Conservation (phyloP, 2,888 invertebrate genomes). For the Oscheius sp. region DNA sequence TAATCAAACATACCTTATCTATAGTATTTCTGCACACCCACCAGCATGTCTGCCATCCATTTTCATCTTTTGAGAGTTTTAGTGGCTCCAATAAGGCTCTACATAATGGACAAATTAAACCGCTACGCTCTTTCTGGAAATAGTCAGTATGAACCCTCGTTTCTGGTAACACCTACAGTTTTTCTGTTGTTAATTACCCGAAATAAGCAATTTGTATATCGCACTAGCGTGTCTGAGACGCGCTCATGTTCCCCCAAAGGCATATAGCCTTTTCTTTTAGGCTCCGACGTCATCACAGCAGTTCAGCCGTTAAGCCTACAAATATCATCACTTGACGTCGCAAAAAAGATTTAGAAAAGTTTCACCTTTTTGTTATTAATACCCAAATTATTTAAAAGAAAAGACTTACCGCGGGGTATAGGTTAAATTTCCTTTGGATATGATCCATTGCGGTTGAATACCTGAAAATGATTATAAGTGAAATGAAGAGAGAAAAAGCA, state of each 20-base stretch:
- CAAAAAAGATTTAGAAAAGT: no score
- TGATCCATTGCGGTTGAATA: no score
- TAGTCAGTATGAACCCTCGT: no score
- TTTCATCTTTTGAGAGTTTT: constrained; percentile 36
- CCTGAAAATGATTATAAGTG: no score
- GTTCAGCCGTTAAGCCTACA: constrained; percentile 24
- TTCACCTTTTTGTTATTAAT: not conserved
- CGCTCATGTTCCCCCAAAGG: constrained; percentile 18
- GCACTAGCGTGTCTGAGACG: constrained; percentile 1
- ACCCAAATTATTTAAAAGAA: no score
- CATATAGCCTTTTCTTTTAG: not conserved
- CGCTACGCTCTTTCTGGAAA: constrained; percentile 14
- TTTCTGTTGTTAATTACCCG: constrained; percentile 8
- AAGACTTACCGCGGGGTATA: no score
- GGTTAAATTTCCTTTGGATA: no score
- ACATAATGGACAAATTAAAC: constrained; percentile 46
- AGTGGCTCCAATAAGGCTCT: constrained; percentile 38
- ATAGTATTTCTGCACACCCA: constrained; percentile 52
- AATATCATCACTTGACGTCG: not conserved
- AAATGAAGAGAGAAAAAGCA: no score
- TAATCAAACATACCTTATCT: constrained; percentile 42
- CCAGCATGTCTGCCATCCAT: constrained; percentile 48
- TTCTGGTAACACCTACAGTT: constrained; percentile 35
- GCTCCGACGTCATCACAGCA: constrained; percentile 30
- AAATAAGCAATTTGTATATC: constrained; percentile 18